These are phyloP conservation scores for Lutjanus argentimaculatus DNA, from an alignment of 2,797 vertebrate species.

Conservation along the genomic window DNA sequence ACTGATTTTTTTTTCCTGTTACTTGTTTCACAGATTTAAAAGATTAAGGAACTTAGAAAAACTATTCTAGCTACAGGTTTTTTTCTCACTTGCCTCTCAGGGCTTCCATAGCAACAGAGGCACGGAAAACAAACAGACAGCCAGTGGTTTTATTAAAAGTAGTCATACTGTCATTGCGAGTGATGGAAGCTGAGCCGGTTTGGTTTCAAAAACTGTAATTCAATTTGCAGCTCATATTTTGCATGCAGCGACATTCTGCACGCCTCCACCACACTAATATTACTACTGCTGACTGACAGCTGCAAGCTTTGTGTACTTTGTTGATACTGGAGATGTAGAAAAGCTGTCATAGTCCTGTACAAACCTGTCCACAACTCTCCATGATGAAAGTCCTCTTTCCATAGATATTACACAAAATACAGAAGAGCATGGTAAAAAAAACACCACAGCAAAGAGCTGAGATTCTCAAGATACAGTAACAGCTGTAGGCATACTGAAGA, in stretches of 20 bases:
- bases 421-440: neutral
- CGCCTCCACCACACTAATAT: neutral
- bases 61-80: too few species aligned
- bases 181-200: neutral
- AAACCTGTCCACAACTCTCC: neutral
- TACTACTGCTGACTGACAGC: neutral
- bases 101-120: neutral
- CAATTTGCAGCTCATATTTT: slow-evolving; percentile 3
- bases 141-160: neutral
- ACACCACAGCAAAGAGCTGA: neutral
- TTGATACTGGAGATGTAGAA: neutral
- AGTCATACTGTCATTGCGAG: neutral
- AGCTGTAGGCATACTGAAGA: too few species aligned
- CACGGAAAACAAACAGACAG: neutral
- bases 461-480: neutral
- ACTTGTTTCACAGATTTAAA: too few species aligned
- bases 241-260: slow-evolving; percentile 3
- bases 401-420: neutral
- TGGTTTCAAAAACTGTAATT: slow-evolving; percentile 3
- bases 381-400: neutral
- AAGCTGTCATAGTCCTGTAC: neutral
- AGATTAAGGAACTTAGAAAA: too few species aligned
- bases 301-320: neutral
- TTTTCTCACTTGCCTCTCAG: too few species aligned
- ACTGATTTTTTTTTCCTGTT: too few species aligned